Base-by-base conservation (phyloP, 2,113 vertebrate species). In the Malaclemys terrapin region DNA sequence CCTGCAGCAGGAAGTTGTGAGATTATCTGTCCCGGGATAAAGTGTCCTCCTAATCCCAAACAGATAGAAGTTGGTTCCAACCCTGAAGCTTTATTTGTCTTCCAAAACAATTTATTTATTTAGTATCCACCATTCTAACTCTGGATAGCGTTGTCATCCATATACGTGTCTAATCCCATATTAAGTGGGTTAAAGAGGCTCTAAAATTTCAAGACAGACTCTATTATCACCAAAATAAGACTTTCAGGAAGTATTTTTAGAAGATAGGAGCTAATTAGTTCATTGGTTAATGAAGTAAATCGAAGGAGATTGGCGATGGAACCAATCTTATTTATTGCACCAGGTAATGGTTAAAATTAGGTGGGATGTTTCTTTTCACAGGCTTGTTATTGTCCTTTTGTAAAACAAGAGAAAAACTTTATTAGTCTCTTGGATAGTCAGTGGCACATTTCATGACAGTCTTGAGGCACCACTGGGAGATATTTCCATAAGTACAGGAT, bases 231-330 rank as follows among this genome's bases (percentile, higher is more conserved):
- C 81, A 94, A 95, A 95, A 93, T 83, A 87, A 96, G 87, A 85
- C 72, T 89, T 59, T 92, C 29, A 49, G 53, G 85, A 96, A 91
- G 49, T 88, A 83, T 62, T 96, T 95, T 95, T 88, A 94, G 84
- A 91, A 96, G 54, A 92, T 89, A 53, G 76, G 92, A 92, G 95
- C 90, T 96, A 97, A 97, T 96, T 96, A 97, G 69, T 89, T 96
- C 94, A 96, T 96, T 96, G 90, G 93, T 94, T 97, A 97, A 97
- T 96, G 93, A 96, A 96, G 94, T 95, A 97, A 93, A 96, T 89
- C 86, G 38, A 88, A 95, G 72, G 75, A 91, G 89, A 93, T 96
- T 95, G 92, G 79, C 45, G 91, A 1, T 0, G 3, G 80, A 96
- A 82, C 80, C 90, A 96, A 95, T 90, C 80, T 92, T 72, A 94